Conservation (phyloP, 2,797 vertebrate genomes). For the Spatula versicolor region DNA sequence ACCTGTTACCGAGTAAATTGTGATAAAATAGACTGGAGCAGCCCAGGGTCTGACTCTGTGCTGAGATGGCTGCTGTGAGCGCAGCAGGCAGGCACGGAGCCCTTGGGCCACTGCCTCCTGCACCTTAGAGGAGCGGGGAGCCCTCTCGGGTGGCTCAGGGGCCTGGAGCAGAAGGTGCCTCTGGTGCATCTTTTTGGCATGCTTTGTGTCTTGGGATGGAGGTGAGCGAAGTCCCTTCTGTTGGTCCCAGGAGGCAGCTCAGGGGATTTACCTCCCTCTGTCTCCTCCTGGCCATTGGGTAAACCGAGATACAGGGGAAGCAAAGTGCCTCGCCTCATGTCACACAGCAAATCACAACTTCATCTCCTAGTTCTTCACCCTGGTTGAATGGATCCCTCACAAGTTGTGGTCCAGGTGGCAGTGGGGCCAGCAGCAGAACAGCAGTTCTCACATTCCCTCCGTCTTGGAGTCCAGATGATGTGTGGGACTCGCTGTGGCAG, state of each 20-base stretch:
- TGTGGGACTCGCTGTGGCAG: background rate
- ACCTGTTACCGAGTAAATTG: conserved; percentile 92
- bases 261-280: background rate
- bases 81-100: background rate
- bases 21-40: conserved; percentile 87
- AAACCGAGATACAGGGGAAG: background rate
- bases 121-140: background rate
- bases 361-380: background rate
- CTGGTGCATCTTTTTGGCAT: background rate
- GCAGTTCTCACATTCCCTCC: background rate
- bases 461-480: background rate
- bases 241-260: background rate
- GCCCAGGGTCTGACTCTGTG: conserved; percentile 75
- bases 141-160: background rate
- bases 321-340: background rate
- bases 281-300: background rate
- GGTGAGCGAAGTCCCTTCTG: background rate
- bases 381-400: background rate
- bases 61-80: conserved; percentile 46
- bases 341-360: background rate
- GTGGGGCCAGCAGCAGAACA: background rate
- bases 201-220: background rate
- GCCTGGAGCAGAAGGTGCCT: background rate
- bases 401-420: background rate
- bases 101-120: background rate